Base-by-base conservation (phyloP, 2,888 invertebrate genomes). In the Pollenia amentaria region DNA sequence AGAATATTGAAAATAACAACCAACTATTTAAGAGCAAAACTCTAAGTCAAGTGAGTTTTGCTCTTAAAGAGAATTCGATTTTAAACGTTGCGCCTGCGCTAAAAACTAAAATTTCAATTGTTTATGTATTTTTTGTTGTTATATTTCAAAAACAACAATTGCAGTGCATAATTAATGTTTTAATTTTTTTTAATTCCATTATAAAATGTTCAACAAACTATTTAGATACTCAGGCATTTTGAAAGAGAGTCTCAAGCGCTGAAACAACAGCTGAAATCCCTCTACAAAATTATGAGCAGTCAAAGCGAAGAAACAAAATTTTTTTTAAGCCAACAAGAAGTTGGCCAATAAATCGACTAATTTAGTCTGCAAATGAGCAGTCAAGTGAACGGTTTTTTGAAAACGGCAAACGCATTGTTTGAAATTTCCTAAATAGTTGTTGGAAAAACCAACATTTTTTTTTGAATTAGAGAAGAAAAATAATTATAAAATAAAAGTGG, bases 301-400 rank as follows among this genome's bases (percentile, higher is more conserved):
- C 53, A 40, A 55, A 64, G 12, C 14, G 18, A 69, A 67, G 53
- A 44, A 62, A 64, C 38, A 14, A 64, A 53, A 38, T 77, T 29
- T 29, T 29, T 6, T 79, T 64, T 48, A 82, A 89, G 90, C 90
- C 91, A 92, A 91, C 89, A 85, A 89, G 88, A 89, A 89, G 91
- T 92, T 91, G 90, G 91, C 91, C 91, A 92, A 91, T 89, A 89
- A 89, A 90, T 89, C 90, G 89, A 80, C 90, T 90, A 91, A 90
- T 91, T 92, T 90, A 92, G 93, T 93, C 92, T 92, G 92, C 92
- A 92, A 91, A 91, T 91, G 91, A 92, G 92, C 91, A 92, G 93
- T 91, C 90, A 90, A 90, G 92, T 91, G 92, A 91, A 91, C 92
- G 92, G 89, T 88, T 85, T 88, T 40, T 88, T 85, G 40, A 82